Conservation (phyloP, 2,888 invertebrate species). For the Nemoura dubitans region DNA sequence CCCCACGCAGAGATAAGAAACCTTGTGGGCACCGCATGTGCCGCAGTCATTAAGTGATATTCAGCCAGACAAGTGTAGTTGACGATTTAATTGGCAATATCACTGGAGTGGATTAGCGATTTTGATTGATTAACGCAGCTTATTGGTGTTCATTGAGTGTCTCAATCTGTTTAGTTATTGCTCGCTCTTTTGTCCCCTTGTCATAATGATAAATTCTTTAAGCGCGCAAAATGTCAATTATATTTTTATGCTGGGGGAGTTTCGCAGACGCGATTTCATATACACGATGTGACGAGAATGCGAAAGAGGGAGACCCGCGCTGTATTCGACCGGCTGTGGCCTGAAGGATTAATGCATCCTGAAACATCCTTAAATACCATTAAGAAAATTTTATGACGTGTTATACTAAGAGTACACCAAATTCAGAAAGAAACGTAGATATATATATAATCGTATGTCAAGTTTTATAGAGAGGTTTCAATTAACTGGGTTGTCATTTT, state of each 20-base stretch:
- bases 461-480: too few relatives aligned
- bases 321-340: not conserved
- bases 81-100: not conserved
- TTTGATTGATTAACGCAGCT: not conserved
- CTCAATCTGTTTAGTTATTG: constrained; percentile 12
- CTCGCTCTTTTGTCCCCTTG: not conserved
- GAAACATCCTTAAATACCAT: too few relatives aligned
- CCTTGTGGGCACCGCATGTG: not conserved
- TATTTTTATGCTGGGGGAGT: not conserved
- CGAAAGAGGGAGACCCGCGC: not conserved
- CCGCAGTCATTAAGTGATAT: not conserved
- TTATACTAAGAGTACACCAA: too few relatives aligned
- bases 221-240: not conserved
- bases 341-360: not conserved
- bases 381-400: too few relatives aligned
- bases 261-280: not conserved
- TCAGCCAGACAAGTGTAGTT: not conserved
- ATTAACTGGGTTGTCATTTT: too few relatives aligned
- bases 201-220: not conserved
- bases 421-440: too few relatives aligned
- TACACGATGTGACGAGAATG: not conserved
- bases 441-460: too few relatives aligned
- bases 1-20: not conserved
- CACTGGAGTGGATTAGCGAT: not conserved
- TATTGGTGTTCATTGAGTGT: not conserved